Conservation (phyloP, 1,140 invertebrate genomes). For the Brachionus manjavacas region DNA sequence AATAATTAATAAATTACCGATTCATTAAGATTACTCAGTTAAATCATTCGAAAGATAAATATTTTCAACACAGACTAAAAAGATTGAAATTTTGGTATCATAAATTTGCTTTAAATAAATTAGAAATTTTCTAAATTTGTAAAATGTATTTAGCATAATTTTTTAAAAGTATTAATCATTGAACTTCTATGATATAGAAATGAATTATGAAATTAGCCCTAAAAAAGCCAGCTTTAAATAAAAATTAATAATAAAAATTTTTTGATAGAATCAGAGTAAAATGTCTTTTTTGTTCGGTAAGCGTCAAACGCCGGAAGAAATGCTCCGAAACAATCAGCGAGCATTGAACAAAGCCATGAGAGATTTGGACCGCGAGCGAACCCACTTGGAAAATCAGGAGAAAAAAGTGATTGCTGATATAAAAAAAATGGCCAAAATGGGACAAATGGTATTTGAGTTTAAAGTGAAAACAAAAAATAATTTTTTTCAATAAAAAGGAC, state of each 20-base stretch:
- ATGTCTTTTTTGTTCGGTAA: conserved; percentile 76
- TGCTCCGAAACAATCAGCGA: conserved; percentile 94
- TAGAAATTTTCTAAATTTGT: neutral
- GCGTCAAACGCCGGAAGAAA: conserved; percentile 90
- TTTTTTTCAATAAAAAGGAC: conserved; percentile 60
- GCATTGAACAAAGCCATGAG: conserved; percentile 97
- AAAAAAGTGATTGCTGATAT: conserved; percentile 98
- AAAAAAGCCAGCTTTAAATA: neutral
- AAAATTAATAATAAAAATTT: neutral
- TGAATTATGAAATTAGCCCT: neutral
- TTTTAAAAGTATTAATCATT: neutral
- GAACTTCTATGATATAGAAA: neutral
- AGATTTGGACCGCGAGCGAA: conserved; percentile 85
- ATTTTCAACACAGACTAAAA: too few relatives aligned
- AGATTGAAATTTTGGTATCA: neutral
- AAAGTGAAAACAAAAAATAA: neutral
- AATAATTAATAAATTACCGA: too few relatives aligned
- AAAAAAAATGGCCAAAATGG: conserved; percentile 97
- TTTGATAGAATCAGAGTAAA: neutral
- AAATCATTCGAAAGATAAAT: too few relatives aligned
- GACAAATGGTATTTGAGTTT: conserved; percentile 71
- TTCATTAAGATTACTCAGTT: too few relatives aligned
- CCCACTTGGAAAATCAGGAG: conserved; percentile 95
- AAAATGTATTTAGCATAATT: neutral
- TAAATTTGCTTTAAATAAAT: neutral